phyloP scores from a whole-genome alignment of 1,140 invertebrate species.

The Drosophila nikananu region DNA sequence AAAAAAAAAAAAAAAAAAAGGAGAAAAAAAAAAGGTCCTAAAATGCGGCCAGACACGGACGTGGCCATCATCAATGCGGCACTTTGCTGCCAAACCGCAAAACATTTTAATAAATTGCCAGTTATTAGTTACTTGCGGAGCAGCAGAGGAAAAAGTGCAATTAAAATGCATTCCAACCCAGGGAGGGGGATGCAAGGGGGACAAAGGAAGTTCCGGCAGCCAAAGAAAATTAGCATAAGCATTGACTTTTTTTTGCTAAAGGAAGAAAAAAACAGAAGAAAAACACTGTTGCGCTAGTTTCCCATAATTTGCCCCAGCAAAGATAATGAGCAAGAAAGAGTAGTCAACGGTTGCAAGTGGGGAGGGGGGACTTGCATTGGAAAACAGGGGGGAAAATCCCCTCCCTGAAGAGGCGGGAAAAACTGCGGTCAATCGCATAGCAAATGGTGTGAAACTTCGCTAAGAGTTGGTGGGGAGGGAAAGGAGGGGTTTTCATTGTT shows the following conservation, averaged over 20 bases:
- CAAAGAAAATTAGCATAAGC: slow-evolving; percentile 78
- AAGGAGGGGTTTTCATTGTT: slow-evolving; percentile 54
- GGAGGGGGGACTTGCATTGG: background rate
- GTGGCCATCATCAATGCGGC: slow-evolving; percentile 11
- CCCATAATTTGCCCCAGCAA: slow-evolving; percentile 72
- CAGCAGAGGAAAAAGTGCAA: slow-evolving; percentile 76
- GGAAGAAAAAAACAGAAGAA: slow-evolving; percentile 39
- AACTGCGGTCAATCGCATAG: slow-evolving; percentile 71
- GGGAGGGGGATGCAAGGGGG: background rate
- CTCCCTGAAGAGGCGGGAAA: background rate
- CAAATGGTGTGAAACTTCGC: slow-evolving; percentile 80
- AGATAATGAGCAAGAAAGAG: slow-evolving; percentile 69
- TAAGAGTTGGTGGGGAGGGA: background rate
- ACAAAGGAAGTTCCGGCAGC: slow-evolving; percentile 56
- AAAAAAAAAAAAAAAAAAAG: no score
- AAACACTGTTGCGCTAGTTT: slow-evolving; percentile 64
- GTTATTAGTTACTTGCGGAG: slow-evolving; percentile 72
- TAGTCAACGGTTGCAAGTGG: slow-evolving; percentile 12
- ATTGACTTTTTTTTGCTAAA: slow-evolving; percentile 59
- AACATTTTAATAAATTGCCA: slow-evolving; percentile 81
- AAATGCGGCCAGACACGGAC: slow-evolving; percentile 45
- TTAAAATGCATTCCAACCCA: slow-evolving; percentile 69
- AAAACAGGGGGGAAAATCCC: slow-evolving; percentile 1
- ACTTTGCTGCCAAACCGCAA: slow-evolving; percentile 61
- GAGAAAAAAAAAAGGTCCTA: slow-evolving; percentile 48